Conservation (phyloP, 2,113 vertebrate species). For the Sitta europaea region DNA sequence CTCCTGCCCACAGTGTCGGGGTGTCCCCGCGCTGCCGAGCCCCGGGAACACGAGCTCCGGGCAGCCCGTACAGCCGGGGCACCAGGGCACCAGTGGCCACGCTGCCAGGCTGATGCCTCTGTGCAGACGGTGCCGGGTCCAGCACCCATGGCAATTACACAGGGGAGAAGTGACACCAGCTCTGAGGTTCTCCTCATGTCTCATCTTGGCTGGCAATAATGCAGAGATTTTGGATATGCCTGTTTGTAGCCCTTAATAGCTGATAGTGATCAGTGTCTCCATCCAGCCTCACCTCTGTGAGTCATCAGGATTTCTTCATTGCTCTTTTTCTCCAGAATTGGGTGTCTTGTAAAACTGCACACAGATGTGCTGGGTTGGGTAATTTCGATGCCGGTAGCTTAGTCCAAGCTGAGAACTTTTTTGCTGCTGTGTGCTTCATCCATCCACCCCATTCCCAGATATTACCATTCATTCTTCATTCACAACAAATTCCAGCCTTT, state of each 20-base stretch:
- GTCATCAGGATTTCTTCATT: neutral
- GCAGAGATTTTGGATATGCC: neutral
- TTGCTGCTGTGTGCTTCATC: neutral
- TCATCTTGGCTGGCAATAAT: neutral
- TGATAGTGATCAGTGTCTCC: neutral
- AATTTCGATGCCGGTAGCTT: neutral
- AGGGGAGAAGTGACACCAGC: neutral
- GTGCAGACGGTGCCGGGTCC: fast-evolving
- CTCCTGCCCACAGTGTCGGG: fast-evolving
- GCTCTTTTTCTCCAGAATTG: neutral
- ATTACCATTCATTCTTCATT: neutral
- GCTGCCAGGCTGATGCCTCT: neutral
- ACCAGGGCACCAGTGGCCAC: neutral
- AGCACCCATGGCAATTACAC: neutral
- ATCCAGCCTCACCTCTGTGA: neutral
- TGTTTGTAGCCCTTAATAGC: neutral
- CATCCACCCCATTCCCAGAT: fast-evolving
- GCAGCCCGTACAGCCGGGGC: neutral
- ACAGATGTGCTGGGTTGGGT: neutral
- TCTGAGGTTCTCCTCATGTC: neutral
- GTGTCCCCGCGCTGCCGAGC: neutral
- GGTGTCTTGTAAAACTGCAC: neutral
- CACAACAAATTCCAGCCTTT: neutral
- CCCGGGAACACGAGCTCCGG: fast-evolving
- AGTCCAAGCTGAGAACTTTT: neutral